These are phyloP conservation scores for Drosophila truncata DNA, from an alignment of 1,140 invertebrate genomes.

Conservation along the genomic window DNA sequence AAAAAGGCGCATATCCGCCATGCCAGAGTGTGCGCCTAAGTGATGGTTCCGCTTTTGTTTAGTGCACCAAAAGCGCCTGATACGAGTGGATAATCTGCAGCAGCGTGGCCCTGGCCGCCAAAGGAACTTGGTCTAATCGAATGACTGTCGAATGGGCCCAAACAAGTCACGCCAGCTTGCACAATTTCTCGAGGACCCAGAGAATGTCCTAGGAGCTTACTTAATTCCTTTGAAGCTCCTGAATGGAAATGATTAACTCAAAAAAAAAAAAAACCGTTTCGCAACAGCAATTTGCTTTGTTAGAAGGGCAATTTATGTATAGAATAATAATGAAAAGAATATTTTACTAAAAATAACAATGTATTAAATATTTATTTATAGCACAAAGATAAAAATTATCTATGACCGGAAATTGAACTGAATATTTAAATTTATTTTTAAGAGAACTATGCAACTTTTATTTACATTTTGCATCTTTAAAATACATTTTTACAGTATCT, in stretches of 20 bases:
- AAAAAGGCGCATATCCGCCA: conserved; percentile 36
- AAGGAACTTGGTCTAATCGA: conserved; percentile 34
- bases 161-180: conserved; percentile 32
- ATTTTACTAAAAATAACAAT: background rate
- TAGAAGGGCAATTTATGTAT: background rate
- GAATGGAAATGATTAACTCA: conserved; percentile 15
- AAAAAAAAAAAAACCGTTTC: background rate
- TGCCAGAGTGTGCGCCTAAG: conserved; percentile 27
- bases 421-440: background rate
- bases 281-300: conserved; percentile 11
- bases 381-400: background rate
- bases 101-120: conserved; percentile 10
- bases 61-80: conserved; percentile 8
- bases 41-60: conserved; percentile 44
- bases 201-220: background rate
- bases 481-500: background rate
- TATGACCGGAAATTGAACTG: background rate
- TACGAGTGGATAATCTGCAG: conserved; percentile 30
- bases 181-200: background rate
- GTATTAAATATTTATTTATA: background rate
- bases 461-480: background rate
- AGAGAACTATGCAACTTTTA: background rate
- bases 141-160: conserved; percentile 46
- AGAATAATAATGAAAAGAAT: background rate
- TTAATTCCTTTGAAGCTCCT: conserved; percentile 26